Percentiles rank a stretch among this genome's conserved stretches.
Evolutionary conservation across 2,797 vertebrate genomes (phyloP).

Genomic region (Rhodeus uyekii): DNA sequence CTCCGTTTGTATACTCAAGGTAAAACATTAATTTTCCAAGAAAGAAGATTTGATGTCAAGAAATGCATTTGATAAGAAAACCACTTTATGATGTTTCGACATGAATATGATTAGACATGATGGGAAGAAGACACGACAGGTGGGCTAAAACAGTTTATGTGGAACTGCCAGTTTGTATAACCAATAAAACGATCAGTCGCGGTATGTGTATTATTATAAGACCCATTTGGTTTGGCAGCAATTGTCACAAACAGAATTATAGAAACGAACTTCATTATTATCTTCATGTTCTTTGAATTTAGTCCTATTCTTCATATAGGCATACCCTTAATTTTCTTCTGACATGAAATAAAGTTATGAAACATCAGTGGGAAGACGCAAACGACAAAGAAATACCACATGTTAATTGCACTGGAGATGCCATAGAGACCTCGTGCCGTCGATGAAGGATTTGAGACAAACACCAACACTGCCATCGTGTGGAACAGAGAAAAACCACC

Average conservation of each 20-base stretch:
- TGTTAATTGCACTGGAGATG: neutral
- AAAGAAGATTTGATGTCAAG: neutral
- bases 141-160: neutral
- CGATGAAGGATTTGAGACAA: conserved; percentile 4
- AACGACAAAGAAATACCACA: neutral
- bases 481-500: conserved; percentile 37
- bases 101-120: neutral
- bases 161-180: neutral
- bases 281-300: neutral
- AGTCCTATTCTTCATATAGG: neutral
- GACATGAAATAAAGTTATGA: neutral
- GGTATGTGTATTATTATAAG: neutral
- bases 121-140: neutral
- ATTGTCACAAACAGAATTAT: neutral
- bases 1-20: neutral
- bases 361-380: neutral
- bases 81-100: neutral
- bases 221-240: too few species aligned
- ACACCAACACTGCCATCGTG: conserved; percentile 74
- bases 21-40: neutral
- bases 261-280: neutral
- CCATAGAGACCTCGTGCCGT: neutral
- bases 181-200: neutral
- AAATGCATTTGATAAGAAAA: neutral
- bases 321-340: neutral